phyloP scores from a whole-genome alignment of 2,888 invertebrate species.

The Aphodius granarius region DNA sequence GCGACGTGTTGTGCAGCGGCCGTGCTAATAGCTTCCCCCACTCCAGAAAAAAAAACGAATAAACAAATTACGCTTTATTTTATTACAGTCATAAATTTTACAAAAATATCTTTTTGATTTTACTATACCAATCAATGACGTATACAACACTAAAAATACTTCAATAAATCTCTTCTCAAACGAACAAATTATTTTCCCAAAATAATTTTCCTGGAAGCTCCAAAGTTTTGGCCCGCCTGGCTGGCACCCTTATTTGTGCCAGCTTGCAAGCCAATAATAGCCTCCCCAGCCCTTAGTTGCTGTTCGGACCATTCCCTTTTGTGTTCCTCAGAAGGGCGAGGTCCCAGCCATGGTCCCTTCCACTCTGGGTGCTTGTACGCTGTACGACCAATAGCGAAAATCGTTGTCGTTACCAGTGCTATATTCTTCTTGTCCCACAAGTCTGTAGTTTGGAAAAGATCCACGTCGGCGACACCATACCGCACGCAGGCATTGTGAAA shows the following conservation, averaged over 20 bases:
- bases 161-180: not conserved
- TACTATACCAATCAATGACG: not conserved
- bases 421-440: constrained; percentile 91
- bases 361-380: constrained; percentile 83
- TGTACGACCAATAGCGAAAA: constrained; percentile 87
- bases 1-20: no score
- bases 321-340: constrained; percentile 84
- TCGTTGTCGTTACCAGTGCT: constrained; percentile 81
- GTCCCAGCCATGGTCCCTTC: constrained; percentile 81
- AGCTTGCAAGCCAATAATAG: constrained; percentile 84
- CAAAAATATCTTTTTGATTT: not conserved
- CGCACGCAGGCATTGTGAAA: constrained; percentile 81
- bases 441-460: constrained; percentile 90
- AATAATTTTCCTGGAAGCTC: constrained; percentile 80
- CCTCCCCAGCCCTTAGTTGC: constrained; percentile 79
- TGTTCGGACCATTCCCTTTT: constrained; percentile 79
- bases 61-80: not conserved
- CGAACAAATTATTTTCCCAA: constrained; percentile 66
- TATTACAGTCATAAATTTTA: not conserved
- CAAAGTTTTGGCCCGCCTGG: constrained; percentile 85
- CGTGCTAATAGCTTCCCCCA: no score
- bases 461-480: constrained; percentile 84
- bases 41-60: not conserved
- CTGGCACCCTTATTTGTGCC: constrained; percentile 84
- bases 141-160: not conserved